Evolutionary conservation across 2,888 invertebrate genomes (phyloP), one percentile per base, ranked within the genome.

Genomic region (Ligdia adustata): DNA sequence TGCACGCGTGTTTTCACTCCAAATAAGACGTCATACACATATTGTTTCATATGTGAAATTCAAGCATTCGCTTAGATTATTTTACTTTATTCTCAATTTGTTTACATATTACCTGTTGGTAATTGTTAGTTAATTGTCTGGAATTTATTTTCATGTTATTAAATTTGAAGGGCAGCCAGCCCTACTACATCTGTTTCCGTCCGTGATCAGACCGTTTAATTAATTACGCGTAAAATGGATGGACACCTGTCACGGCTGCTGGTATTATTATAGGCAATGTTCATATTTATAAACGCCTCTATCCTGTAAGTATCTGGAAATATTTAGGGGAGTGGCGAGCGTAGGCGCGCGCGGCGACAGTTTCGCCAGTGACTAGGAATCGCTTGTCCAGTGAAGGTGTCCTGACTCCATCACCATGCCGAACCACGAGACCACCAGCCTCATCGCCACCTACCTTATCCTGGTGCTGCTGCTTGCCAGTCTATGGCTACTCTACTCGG

Each of bases 391-490:
- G 85, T 76, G 75, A 70, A 69, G 75, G 75, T 72, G 79, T 70
- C 64, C 49, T 22, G 22, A 6, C 6, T 4, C 50, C 45, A 46
- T 29, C 73, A 73, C 68, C 67, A 90, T 91, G 91, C 87, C 91
- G 43, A 76, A 91, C 79, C 86, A 89, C 75, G 94, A 94, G 87
- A 92, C 93, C 50, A 91, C 91, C 55, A 94, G 91, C 77, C 91
- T 94, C 57, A 86, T 94, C 68, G 93, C 93, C 71, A 94, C 94
- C 60, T 94, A 94, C 72, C 79, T 93, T 65, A 94, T 94, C 75
- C 81, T 94, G 75, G 91, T 94, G 64, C 82, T 93, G 28, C 87
- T 94, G 26, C 85, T 94, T 42, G 90, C 93, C 65, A 91, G 93
- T 44, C 89, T 94, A 38, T 94, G 94, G 92, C 80, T 93, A 26